Conservation (phyloP, 2,888 invertebrate genomes). For the Andrena bicolor region DNA sequence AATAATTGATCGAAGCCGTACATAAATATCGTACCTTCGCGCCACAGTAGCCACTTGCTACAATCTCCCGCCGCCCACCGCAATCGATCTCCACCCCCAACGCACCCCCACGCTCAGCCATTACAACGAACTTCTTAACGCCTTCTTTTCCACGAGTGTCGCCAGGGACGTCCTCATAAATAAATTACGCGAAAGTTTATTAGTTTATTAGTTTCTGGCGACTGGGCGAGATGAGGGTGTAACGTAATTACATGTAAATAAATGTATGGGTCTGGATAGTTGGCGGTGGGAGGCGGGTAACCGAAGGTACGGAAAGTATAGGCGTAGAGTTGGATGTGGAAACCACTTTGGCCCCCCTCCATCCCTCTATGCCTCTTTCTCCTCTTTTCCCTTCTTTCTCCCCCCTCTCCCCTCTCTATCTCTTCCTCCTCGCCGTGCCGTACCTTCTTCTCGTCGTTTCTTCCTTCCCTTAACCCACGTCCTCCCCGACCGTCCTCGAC, state of each 20-base stretch:
- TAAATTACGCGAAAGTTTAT: constrained; percentile 63
- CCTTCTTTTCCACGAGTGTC: constrained; percentile 1
- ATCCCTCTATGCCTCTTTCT: constrained; percentile 12
- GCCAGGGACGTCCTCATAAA: constrained; percentile 62
- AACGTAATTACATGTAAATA: constrained; percentile 79
- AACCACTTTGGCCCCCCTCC: constrained; percentile 56
- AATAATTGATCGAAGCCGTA: no score
- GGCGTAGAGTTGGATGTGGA: constrained; percentile 51
- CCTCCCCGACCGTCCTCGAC: constrained; percentile 23
- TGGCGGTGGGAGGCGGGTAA: constrained; percentile 54
- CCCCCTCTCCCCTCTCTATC: background rate
- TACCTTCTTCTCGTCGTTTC: constrained; percentile 16
- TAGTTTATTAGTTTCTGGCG: constrained; percentile 70
- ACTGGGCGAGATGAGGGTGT: constrained; percentile 56
- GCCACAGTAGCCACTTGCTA: no score
- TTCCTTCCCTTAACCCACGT: background rate
- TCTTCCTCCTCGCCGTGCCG: background rate
- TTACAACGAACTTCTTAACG: constrained; percentile 3
- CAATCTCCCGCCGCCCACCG: no score
- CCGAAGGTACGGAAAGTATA: constrained; percentile 46
- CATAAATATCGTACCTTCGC: no score
- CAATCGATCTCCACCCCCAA: background rate
- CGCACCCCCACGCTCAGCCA: background rate
- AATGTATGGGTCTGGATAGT: constrained; percentile 77
- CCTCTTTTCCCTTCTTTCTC: background rate